Evolutionary conservation across 1,140 invertebrate species (phyloP).

Genomic region (Leptinotarsa lineolata): DNA sequence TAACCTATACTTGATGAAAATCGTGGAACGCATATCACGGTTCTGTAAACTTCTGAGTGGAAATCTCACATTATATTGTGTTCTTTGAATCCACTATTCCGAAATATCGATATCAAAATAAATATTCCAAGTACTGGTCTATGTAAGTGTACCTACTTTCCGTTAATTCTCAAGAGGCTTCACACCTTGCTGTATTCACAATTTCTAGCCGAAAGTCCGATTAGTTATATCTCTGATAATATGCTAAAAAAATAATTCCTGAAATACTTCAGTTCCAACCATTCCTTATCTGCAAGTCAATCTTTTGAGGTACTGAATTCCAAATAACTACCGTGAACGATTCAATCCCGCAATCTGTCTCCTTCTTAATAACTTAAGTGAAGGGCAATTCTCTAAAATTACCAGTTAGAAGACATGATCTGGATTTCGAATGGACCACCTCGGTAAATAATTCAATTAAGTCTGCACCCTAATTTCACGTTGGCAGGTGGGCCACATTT

Average conservation of each 20-base stretch:
- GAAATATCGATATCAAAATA: too few relatives aligned
- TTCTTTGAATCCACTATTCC: too few relatives aligned
- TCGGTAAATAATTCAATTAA: constrained; percentile 31
- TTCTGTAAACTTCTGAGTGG: too few relatives aligned
- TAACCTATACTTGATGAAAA: too few relatives aligned
- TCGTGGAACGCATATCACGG: too few relatives aligned
- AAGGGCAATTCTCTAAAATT: constrained; percentile 24
- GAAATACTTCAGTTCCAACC: not conserved
- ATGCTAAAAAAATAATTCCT: not conserved
- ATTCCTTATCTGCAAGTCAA: constrained; percentile 5
- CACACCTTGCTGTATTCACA: too few relatives aligned
- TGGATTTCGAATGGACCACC: constrained; percentile 22
- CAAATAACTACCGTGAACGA: constrained; percentile 16
- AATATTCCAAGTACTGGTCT: too few relatives aligned
- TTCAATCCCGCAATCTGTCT: constrained; percentile 22
- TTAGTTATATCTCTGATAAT: not conserved
- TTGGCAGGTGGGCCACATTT: constrained; percentile 23
- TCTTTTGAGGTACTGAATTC: not conserved
- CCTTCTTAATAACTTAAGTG: constrained; percentile 25
- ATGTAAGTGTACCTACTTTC: too few relatives aligned
- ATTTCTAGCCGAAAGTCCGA: too few relatives aligned
- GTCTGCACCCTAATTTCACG: constrained; percentile 16
- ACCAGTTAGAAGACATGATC: constrained; percentile 12
- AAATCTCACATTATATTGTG: too few relatives aligned
- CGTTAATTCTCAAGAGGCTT: too few relatives aligned